These are phyloP conservation scores for Emberiza fucata DNA, from an alignment of 2,113 vertebrate species.

Conservation along the genomic window DNA sequence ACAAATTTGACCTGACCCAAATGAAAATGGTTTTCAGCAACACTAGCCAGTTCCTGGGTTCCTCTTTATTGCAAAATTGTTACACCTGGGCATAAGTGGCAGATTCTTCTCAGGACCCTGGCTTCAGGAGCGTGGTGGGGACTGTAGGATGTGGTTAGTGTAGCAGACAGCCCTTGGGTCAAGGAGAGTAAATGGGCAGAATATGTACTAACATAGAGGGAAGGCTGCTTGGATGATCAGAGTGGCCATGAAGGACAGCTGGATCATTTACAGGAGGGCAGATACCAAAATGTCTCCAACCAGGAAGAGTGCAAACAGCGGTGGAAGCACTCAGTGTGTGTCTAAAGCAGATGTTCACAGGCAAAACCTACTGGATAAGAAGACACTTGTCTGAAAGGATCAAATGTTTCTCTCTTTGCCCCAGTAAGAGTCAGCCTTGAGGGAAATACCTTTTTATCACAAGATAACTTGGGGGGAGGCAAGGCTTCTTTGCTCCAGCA, in stretches of 20 bases:
- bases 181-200: background rate
- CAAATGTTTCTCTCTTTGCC: background rate
- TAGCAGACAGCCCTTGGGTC: background rate
- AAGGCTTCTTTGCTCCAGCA: background rate
- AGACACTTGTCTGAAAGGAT: background rate
- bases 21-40: background rate
- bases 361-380: background rate
- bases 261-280: background rate
- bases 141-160: background rate
- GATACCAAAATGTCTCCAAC: background rate
- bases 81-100: background rate
- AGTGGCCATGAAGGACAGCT: background rate
- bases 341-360: background rate
- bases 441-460: background rate
- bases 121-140: background rate
- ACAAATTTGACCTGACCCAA: background rate
- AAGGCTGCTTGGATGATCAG: background rate
- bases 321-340: background rate
- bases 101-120: background rate
- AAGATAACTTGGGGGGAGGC: background rate
- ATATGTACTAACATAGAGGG: accelerated
- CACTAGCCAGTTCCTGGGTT: background rate
- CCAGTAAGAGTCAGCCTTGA: background rate
- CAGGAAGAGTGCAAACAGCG: background rate
- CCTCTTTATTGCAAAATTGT: background rate